Evolutionary conservation across 2,888 invertebrate genomes (phyloP), one percentile per base, ranked within the genome.

Genomic region (Silvanus unidentatus): DNA sequence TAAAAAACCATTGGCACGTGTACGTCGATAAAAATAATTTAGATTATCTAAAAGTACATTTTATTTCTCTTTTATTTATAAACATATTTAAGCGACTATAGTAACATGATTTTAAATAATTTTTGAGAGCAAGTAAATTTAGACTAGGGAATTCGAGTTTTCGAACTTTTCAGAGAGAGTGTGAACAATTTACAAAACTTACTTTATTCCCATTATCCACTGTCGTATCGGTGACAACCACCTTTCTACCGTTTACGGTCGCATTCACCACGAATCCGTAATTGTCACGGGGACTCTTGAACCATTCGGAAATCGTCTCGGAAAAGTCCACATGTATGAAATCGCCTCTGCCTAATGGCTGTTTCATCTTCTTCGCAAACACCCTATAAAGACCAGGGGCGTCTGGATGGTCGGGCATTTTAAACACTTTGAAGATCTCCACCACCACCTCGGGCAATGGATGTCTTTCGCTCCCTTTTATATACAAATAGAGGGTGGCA

Each of bases 311-410:
- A 28, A 89, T 82, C 73, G 88, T 79, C 37, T 80, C 79, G 36
- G 84, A 82, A 5, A 90, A 75, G 60, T 90, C 87, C 40, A 90
- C 73, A 57, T 81, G 80, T 51, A 88, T 72, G 88, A 88, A 90
- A 39, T 77, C 78, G 2, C 84, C 85, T 10, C 78, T 71, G 63
- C 81, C 74, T 63, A 77, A 63, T n/a, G 75, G 74, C 47, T 76
- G 69, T 29, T 69, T 70, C 49, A 77, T 69, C 55, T 75, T 73
- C 42, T 71, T 68, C 9, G 65, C 62, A 12, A 62, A 59, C n/a
- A 72, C 64, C 50, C 62, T 61, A 14, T 64, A 50, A 12, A 63
- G 50, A 1, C 57, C 58, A 1, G 65, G 64, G 0, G 62, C 53
- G 16, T 70, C 71, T 27, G 65, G 57, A 55, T 64, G 64, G 39